Conservation (phyloP, 2,113 vertebrate species). For the Corythornis vintsioides region DNA sequence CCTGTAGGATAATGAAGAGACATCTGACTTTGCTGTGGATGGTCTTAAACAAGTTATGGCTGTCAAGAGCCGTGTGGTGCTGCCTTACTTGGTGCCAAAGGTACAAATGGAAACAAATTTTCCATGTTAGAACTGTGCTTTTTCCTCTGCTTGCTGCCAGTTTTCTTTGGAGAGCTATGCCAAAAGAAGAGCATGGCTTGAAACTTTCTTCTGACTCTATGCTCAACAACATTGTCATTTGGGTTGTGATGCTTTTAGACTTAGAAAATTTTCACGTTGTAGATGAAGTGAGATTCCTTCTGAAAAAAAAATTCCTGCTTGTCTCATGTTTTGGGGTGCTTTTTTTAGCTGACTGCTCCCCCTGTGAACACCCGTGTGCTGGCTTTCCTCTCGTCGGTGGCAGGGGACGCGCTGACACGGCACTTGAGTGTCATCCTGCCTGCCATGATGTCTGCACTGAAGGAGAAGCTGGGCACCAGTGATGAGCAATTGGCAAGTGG, state of each 20-base stretch:
- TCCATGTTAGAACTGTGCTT: not conserved
- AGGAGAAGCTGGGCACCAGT: constrained; percentile 88
- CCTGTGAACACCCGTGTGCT: constrained; percentile 95
- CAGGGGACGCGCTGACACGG: constrained; percentile 93
- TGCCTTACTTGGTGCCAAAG: constrained; percentile 97
- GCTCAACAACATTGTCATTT: not conserved
- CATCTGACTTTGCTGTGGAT: constrained; percentile 92
- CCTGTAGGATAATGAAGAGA: constrained; percentile 85
- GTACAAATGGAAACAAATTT: constrained; percentile 61
- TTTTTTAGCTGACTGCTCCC: constrained; percentile 84
- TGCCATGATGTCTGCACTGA: constrained; percentile 92
- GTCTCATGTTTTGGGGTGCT: not conserved
- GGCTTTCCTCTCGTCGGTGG: constrained; percentile 95
- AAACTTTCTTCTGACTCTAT: not conserved
- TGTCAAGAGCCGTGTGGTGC: constrained; percentile 96
- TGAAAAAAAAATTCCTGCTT: not conserved
- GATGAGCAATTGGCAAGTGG: constrained; percentile 85
- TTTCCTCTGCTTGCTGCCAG: not conserved
- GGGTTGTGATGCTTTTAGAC: not conserved
- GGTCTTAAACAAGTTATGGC: constrained; percentile 99
- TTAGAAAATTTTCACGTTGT: not conserved
- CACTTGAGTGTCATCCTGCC: constrained; percentile 95
- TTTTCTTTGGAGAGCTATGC: not conserved
- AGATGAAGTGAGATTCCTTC: not conserved
- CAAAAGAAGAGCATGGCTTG: not conserved